Evolutionary conservation across 2,113 vertebrate genomes (phyloP).

Genomic region (Cyphotilapia sp.): DNA sequence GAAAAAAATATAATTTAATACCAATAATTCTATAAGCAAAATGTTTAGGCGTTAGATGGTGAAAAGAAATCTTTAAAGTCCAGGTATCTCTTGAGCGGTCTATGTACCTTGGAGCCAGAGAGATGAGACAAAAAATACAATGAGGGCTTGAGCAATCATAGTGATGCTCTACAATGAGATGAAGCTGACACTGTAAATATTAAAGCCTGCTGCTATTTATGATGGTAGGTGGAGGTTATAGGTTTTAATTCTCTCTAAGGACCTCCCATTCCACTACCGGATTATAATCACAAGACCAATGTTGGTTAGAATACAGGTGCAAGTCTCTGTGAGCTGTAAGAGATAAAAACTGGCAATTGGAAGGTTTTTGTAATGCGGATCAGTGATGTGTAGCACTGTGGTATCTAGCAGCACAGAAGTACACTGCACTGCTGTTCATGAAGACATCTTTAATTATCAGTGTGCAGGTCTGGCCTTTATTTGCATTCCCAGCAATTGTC

Average conservation of each 20-base stretch:
- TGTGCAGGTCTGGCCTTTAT: not conserved
- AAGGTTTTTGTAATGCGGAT: not conserved
- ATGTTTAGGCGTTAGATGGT: not conserved
- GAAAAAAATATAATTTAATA: not conserved
- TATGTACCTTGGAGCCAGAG: not conserved
- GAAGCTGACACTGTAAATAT: not conserved
- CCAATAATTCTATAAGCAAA: not conserved
- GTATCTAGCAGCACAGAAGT: not conserved
- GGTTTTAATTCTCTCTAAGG: not conserved
- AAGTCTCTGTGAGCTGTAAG: fast-evolving
- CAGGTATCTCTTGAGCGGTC: fast-evolving
- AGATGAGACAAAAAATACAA: not conserved
- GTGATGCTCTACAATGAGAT: not conserved
- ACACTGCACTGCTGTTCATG: constrained; percentile 13
- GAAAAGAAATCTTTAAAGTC: not conserved
- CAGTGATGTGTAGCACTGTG: not conserved
- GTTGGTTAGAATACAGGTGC: not conserved
- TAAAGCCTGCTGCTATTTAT: not conserved
- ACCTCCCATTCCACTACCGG: not conserved
- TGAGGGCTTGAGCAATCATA: not conserved
- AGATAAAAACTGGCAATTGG: not conserved
- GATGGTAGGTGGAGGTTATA: not conserved
- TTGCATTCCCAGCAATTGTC: not conserved
- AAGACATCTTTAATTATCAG: not conserved
- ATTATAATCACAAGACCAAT: not conserved